phyloP scores from a whole-genome alignment of 1,140 invertebrate genomes.

The Tetragnatha versicolor region DNA sequence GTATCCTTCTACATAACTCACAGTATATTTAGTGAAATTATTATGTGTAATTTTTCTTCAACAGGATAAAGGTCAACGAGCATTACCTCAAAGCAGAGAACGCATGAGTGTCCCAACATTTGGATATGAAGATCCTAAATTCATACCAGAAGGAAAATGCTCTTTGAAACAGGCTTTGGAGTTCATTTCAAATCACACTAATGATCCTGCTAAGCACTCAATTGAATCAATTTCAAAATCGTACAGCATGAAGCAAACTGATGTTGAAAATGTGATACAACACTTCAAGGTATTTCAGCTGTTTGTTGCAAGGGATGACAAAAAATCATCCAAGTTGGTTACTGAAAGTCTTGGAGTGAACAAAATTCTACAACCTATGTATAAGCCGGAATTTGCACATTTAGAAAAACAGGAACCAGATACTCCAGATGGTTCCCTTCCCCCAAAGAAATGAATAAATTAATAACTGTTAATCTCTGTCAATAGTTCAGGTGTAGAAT shows the following conservation, averaged over 20 bases:
- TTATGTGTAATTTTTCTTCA: neutral
- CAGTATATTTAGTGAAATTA: no score
- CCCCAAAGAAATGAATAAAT: no score
- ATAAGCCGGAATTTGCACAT: slow-evolving; percentile 14
- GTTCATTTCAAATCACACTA: slow-evolving; percentile 72
- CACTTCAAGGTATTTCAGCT: slow-evolving; percentile 30
- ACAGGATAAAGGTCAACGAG: neutral
- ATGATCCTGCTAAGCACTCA: slow-evolving; percentile 69
- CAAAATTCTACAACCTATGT: slow-evolving; percentile 20
- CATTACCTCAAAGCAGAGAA: slow-evolving; percentile 60
- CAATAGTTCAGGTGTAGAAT: no score
- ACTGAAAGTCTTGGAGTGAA: slow-evolving; percentile 10
- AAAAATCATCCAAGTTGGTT: neutral
- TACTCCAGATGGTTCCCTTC: neutral
- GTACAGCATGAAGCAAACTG: slow-evolving; percentile 66
- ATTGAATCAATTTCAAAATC: slow-evolving; percentile 71
- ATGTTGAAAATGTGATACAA: slow-evolving; percentile 30
- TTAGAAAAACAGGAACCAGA: neutral
- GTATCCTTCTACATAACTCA: no score
- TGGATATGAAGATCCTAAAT: slow-evolving; percentile 61
- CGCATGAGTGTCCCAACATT: slow-evolving; percentile 61
- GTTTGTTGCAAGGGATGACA: slow-evolving; percentile 13
- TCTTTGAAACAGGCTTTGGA: slow-evolving; percentile 64
- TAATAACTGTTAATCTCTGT: no score
- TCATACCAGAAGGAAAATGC: slow-evolving; percentile 63